phyloP scores from a whole-genome alignment of 2,888 invertebrate genomes.

The Nemapogon koenigi region DNA sequence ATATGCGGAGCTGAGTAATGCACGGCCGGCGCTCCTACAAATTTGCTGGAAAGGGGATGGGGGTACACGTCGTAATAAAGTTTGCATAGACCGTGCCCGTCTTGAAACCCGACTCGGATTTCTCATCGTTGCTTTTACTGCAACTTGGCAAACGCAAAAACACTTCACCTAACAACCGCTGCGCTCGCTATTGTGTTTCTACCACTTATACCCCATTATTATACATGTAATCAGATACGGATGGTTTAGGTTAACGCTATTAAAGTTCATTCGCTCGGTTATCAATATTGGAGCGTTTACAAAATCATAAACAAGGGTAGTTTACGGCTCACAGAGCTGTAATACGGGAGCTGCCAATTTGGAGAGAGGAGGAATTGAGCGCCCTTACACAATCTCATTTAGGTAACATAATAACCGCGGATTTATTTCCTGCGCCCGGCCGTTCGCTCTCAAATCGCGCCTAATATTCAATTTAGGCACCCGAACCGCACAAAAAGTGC shows the following conservation, averaged over 20 bases:
- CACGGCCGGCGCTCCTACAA: constrained; percentile 50
- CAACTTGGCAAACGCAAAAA: too few relatives aligned
- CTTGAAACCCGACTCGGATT: constrained; percentile 27
- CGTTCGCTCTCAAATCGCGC: constrained; percentile 60
- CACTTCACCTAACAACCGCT: constrained; percentile 29
- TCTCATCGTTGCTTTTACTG: constrained; percentile 41
- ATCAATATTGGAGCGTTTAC: too few relatives aligned
- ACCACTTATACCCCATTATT: too few relatives aligned
- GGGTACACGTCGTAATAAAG: constrained; percentile 52
- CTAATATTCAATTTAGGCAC: constrained; percentile 63
- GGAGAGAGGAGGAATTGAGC: constrained; percentile 51
- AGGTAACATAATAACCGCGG: constrained; percentile 60
- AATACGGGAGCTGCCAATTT: constrained; percentile 34
- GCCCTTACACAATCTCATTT: constrained; percentile 56
- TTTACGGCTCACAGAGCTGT: constrained; percentile 2
- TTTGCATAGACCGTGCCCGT: constrained; percentile 52
- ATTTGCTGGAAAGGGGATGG: constrained; percentile 27
- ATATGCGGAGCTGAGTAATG: constrained; percentile 54
- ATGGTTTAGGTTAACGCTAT: too few relatives aligned
- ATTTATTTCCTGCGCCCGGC: constrained; percentile 59
- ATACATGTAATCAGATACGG: too few relatives aligned
- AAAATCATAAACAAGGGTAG: constrained; percentile 4
- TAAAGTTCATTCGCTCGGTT: too few relatives aligned
- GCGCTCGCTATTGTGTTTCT: constrained; percentile 16
- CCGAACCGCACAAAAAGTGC: constrained; percentile 61